Conservation (phyloP, 2,797 vertebrate genomes). For the Rhynchotus rufescens region DNA sequence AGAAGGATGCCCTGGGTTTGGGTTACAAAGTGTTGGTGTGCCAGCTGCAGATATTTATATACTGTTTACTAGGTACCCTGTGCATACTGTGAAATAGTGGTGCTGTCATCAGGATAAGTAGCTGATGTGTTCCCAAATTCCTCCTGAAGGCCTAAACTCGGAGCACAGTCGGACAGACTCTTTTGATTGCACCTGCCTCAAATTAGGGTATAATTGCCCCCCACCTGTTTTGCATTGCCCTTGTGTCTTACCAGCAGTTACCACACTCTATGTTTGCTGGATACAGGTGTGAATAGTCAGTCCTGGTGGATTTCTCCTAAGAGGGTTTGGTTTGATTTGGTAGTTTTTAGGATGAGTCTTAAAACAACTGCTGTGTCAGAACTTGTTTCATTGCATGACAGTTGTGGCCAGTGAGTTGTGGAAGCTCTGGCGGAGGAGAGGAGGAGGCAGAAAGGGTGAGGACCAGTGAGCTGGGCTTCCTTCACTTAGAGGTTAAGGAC, state of each 20-base stretch:
- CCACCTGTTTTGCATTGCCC: conserved; percentile 22
- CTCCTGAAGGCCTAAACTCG: not conserved
- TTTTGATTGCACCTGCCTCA: not conserved
- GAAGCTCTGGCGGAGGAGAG: not conserved
- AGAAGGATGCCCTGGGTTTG: not conserved
- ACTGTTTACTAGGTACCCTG: not conserved
- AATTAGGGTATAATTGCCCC: not conserved
- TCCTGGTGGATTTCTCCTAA: not conserved
- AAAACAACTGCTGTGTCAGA: not conserved
- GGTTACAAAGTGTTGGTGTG: not conserved
- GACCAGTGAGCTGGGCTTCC: not conserved
- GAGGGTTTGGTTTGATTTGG: not conserved
- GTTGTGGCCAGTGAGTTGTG: not conserved
- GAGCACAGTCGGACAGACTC: not conserved
- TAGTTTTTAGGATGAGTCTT: not conserved
- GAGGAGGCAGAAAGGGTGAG: not conserved
- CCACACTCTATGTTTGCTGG: not conserved
- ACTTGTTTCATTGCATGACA: not conserved
- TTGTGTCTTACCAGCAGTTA: not conserved
- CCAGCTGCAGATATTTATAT: not conserved
- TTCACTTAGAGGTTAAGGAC: not conserved
- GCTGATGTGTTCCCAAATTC: not conserved
- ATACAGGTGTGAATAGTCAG: not conserved
- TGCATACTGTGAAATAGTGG: not conserved
- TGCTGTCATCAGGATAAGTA: not conserved